These are phyloP conservation scores for Lampris megalopsis DNA, from an alignment of 2,113 vertebrate species.

Conservation along the genomic window DNA sequence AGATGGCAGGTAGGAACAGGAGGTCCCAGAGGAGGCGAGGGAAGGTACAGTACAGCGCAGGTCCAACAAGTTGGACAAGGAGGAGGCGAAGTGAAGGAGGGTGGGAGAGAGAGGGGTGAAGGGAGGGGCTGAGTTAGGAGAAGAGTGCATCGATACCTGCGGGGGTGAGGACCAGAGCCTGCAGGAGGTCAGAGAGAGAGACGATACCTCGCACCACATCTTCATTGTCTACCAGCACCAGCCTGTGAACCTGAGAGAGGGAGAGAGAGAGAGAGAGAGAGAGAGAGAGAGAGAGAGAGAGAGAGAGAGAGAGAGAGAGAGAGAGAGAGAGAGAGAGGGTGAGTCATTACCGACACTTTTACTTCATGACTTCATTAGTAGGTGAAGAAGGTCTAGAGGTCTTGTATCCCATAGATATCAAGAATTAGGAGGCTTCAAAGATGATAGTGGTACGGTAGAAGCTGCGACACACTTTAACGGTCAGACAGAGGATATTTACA, in stretches of 20 bases:
- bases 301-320: background rate
- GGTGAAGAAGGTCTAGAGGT: too few species aligned
- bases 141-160: constrained; percentile 95
- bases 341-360: too few species aligned
- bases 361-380: too few species aligned
- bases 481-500: too few species aligned
- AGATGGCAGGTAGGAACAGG: constrained; percentile 12
- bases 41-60: too few species aligned
- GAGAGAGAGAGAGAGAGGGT: background rate
- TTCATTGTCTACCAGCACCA: constrained; percentile 92
- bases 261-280: background rate
- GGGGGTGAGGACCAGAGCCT: constrained; percentile 93
- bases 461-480: too few species aligned
- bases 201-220: constrained; percentile 90
- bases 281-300: background rate
- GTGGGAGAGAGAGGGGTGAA: constrained; percentile 24
- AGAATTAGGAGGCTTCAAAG: too few species aligned
- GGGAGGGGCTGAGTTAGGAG: constrained; percentile 79
- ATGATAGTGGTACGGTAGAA: too few species aligned
- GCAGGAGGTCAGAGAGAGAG: constrained; percentile 97
- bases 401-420: too few species aligned
- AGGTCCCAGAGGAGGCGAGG: constrained; percentile 15
- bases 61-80: background rate
- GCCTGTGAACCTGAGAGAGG: constrained; percentile 90
- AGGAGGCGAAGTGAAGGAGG: constrained; percentile 5